Percentiles rank a stretch among this genome's conserved stretches.
phyloP scores from a whole-genome alignment of 2,888 invertebrate genomes.

The Macrophya annulata region DNA sequence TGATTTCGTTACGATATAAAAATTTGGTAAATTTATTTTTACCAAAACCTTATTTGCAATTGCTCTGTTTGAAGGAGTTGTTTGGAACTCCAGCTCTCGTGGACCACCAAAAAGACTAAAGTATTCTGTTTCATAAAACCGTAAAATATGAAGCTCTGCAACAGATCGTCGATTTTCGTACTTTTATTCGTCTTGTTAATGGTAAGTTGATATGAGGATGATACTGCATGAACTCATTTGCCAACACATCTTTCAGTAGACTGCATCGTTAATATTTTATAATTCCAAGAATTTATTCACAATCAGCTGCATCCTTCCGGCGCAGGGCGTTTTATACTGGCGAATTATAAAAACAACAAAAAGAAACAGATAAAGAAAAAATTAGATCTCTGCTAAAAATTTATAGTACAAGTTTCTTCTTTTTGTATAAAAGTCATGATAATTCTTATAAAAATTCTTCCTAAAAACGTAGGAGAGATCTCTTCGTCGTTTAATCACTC shows the following conservation, averaged over 20 bases:
- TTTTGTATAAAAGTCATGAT: no score
- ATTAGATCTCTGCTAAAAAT: no score
- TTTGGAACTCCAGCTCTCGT: background rate
- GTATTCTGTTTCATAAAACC: background rate
- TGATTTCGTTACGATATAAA: background rate
- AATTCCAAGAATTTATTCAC: background rate
- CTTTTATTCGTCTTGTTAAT: slow-evolving; percentile 62
- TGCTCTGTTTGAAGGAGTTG: background rate
- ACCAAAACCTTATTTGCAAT: background rate
- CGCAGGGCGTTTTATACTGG: slow-evolving; percentile 5
- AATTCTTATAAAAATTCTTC: no score
- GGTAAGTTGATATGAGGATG: slow-evolving; percentile 63
- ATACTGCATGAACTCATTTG: background rate
- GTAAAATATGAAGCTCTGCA: slow-evolving; percentile 64
- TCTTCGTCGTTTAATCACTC: background rate
- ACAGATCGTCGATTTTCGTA: slow-evolving; percentile 61
- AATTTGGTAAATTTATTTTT: background rate
- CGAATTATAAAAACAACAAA: background rate
- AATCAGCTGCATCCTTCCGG: slow-evolving; percentile 4
- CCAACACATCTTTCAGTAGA: background rate
- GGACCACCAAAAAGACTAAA: background rate
- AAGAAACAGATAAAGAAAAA: no score
- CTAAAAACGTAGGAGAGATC: background rate
- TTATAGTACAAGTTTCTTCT: no score
- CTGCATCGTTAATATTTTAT: background rate